Evolutionary conservation across 2,797 vertebrate genomes (phyloP).

Genomic region (Fratercula arctica): DNA sequence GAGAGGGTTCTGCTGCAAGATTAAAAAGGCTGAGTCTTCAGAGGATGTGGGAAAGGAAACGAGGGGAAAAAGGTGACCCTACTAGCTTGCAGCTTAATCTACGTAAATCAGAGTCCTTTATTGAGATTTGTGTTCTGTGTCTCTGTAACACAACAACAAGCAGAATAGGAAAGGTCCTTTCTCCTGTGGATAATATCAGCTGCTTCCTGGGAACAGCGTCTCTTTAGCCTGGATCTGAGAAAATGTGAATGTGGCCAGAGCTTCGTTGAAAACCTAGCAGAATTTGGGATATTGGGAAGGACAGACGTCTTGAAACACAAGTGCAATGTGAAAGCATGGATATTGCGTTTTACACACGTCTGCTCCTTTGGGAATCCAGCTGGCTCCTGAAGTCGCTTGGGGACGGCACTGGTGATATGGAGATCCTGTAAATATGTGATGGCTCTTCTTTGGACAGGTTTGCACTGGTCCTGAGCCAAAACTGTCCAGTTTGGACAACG

Average conservation of each 20-base stretch:
- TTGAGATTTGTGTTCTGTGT: background rate
- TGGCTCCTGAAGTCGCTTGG: background rate
- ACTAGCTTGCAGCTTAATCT: background rate
- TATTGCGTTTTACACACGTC: background rate
- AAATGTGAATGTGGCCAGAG: background rate
- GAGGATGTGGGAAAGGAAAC: background rate
- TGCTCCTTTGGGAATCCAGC: background rate
- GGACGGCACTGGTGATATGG: background rate
- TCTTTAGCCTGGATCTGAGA: background rate
- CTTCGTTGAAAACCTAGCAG: background rate
- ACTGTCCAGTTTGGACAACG: background rate
- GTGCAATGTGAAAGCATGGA: background rate
- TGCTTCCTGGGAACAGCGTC: background rate
- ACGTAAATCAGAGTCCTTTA: background rate
- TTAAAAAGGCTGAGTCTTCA: background rate
- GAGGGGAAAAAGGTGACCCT: background rate
- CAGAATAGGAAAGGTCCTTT: background rate
- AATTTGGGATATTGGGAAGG: background rate
- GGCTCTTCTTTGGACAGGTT: background rate
- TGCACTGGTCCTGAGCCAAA: background rate
- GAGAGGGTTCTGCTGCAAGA: background rate
- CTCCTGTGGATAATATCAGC: fast-evolving
- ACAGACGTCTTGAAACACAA: background rate
- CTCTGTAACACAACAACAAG: background rate
- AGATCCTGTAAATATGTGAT: background rate